A percentile compares a stretch with the other conserved stretches of the same genome.
Evolutionary conservation across 37 sponge, comb jelly and placozoan genomes (phyloP).

Genomic region (Mnemiopsis leidyi): DNA sequence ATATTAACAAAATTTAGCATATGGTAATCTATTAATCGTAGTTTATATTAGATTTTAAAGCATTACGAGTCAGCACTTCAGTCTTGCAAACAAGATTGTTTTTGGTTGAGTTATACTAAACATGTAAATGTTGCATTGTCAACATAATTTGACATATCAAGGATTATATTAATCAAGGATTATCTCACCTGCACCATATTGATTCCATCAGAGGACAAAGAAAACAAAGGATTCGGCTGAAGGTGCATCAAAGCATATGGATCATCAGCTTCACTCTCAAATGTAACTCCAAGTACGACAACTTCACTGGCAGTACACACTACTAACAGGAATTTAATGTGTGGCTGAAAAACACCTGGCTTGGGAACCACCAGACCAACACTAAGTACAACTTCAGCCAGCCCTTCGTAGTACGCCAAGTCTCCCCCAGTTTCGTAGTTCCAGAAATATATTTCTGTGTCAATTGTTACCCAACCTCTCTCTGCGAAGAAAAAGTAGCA

Average conservation of each 20-base stretch:
- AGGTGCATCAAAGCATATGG: constrained; percentile 87
- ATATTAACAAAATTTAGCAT: too few relatives aligned
- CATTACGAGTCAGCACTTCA: too few relatives aligned
- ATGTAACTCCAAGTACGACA: constrained; percentile 89
- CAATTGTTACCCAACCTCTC: constrained; percentile 93
- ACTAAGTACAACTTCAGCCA: constrained; percentile 88
- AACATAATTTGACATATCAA: too few relatives aligned
- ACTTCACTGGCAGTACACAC: constrained; percentile 89
- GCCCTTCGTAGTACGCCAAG: constrained; percentile 96
- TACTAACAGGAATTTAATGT: constrained; percentile 84
- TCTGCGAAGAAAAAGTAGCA: too few relatives aligned
- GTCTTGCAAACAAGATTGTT: too few relatives aligned
- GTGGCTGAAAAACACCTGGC: constrained; percentile 86
- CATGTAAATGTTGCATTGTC: too few relatives aligned
- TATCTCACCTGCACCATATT: constrained; percentile 69
- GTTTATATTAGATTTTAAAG: too few relatives aligned
- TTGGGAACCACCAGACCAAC: constrained; percentile 86
- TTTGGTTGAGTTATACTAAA: too few relatives aligned
- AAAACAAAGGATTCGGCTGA: constrained; percentile 91
- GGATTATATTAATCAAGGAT: too few relatives aligned
- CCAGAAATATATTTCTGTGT: constrained; percentile 93
- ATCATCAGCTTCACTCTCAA: constrained; percentile 72
- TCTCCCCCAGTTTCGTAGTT: constrained; percentile 81
- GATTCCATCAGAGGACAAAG: constrained; percentile 84
- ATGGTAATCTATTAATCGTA: too few relatives aligned